phyloP scores from a whole-genome alignment of 2,797 vertebrate species.

The Melanotaenia pygmaea region DNA sequence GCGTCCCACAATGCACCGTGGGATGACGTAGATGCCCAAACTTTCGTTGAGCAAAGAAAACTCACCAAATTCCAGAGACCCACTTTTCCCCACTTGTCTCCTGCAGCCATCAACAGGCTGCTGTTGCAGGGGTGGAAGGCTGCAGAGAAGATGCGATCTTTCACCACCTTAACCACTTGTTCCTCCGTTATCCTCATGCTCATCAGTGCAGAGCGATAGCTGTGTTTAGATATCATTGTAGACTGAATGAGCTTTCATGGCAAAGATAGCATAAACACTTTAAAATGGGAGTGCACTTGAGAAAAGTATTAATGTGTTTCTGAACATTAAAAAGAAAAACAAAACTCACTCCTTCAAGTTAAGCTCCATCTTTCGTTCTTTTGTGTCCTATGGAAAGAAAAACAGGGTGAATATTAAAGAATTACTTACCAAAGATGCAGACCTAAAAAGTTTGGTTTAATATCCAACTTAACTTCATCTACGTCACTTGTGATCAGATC shows the following conservation, averaged over 20 bases:
- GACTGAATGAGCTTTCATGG: not conserved
- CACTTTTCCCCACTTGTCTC: constrained; percentile 85
- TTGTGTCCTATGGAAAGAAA: constrained; percentile 44
- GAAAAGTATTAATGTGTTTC: not conserved
- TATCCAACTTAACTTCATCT: not conserved
- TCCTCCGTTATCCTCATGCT: constrained; percentile 80
- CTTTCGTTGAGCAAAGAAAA: not conserved
- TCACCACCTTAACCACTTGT: constrained; percentile 85
- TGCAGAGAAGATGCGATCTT: constrained; percentile 78
- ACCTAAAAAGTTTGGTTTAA: not conserved
- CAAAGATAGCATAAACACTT: not conserved
- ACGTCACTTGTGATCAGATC: no score
- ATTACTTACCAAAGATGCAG: not conserved
- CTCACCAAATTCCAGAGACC: constrained; percentile 91
- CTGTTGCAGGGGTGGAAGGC: constrained; percentile 88
- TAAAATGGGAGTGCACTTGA: not conserved
- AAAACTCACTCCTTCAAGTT: constrained; percentile 70
- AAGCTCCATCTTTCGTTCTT: constrained; percentile 32
- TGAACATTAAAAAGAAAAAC: not conserved
- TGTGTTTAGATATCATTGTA: constrained; percentile 55
- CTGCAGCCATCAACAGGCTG: constrained; percentile 86
- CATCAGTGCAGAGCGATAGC: constrained; percentile 81
- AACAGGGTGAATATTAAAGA: not conserved
- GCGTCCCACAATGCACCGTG: no score
- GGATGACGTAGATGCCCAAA: no score